Percentiles rank a stretch among this genome's conserved stretches.
phyloP scores from a whole-genome alignment of 2,113 vertebrate genomes.

The Caranx melampygus region DNA sequence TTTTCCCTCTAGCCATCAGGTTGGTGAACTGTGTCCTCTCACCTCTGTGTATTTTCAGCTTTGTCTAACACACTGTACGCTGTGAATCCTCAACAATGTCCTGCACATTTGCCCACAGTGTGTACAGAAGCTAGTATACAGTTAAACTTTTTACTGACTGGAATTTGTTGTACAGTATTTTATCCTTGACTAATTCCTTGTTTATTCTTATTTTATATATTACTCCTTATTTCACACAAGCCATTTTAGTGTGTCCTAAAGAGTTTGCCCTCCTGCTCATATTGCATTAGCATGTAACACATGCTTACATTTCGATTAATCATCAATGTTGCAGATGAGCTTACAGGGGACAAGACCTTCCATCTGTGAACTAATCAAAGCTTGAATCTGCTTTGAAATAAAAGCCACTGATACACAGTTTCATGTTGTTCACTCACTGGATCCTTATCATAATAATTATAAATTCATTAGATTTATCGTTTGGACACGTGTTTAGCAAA shows the following conservation, averaged over 20 bases:
- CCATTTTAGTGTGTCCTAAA: background rate
- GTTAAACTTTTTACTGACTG: too few species aligned
- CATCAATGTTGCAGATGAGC: background rate
- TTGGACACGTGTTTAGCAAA: background rate
- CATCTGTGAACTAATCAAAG: constrained; percentile 1
- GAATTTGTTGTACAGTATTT: background rate
- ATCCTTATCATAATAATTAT: constrained; percentile 3
- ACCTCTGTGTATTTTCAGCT: background rate
- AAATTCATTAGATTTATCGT: background rate
- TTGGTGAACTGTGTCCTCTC: background rate
- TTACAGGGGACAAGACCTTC: background rate
- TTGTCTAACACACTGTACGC: background rate
- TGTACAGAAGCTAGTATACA: too few species aligned
- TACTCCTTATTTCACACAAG: background rate
- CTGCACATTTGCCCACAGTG: background rate
- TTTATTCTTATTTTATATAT: background rate
- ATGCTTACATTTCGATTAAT: background rate
- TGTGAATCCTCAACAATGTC: background rate
- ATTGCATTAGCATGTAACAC: background rate
- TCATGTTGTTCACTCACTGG: background rate
- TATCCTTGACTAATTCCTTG: background rate
- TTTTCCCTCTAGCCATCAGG: background rate
- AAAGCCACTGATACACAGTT: background rate
- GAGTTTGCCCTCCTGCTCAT: background rate
- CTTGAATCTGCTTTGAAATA: background rate